Base-by-base conservation (phyloP, 2,888 invertebrate species). In the Conops quadrifasciatus region DNA sequence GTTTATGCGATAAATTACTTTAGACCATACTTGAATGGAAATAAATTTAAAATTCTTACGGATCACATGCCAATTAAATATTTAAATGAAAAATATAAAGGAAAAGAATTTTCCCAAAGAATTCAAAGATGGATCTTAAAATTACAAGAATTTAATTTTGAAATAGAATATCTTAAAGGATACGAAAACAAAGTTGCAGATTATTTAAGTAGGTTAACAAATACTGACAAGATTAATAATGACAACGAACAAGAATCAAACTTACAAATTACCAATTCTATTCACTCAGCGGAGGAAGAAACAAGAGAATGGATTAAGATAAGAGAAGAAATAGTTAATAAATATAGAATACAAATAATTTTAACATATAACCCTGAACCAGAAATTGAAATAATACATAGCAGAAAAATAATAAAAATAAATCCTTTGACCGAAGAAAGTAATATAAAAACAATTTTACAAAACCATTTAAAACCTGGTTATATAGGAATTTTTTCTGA, bases 341-440 rank as follows among this genome's bases (percentile, higher is more conserved):
- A 43, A 36, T 74, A 72, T 53, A 74, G 66, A 67, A 73, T 71
- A 13, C 75, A 75, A 53, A 67, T 75, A 24, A 74, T 75, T 45
- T 59, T 76, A 66, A 71, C 72, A 9, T 73, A 75, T 45, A 73
- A 53, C 66, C 62, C 58, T 47, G 36, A 11, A 19, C 36, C 36
- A 15, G 71, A 75, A 51, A 36, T 76, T 19, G 28, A 70, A 26
- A 56, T 28, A 1, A 28, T 72, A 62, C 68, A 72, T 45, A 30
- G 45, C 13, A 69, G 74, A 64, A 70, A 60, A 71, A 71, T 73
- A 5, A 73, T 75, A 13, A 13, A 71, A 47, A 49, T 73, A 2
- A 72, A 73, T 62, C 70, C 73, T 7, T 36, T 58, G 51, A 58
- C 70, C 2, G 28, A 69, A 0, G 49, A 51, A 13, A 19, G 1